phyloP scores from a whole-genome alignment of 2,888 invertebrate species.

The Leucoma salicis region DNA sequence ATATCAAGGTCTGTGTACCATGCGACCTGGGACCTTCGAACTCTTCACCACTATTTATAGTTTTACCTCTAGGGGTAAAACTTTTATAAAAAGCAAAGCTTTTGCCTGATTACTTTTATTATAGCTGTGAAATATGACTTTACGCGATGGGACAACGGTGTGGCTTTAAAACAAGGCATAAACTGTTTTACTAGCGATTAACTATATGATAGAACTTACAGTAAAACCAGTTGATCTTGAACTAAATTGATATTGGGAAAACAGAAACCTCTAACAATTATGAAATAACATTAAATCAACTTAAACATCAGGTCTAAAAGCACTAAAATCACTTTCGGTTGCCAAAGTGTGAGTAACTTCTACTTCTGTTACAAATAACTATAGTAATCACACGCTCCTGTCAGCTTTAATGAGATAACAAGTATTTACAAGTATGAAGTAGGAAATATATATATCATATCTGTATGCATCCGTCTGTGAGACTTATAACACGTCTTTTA shows the following conservation, averaged over 20 bases:
- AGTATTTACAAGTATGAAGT: constrained; percentile 15
- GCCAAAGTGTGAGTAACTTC: constrained; percentile 11
- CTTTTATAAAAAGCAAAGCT: no score
- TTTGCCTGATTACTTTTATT: no score
- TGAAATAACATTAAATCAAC: constrained; percentile 24
- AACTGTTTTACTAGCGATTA: background rate
- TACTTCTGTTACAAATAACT: constrained; percentile 10
- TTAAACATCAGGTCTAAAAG: constrained; percentile 1
- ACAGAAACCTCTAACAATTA: constrained; percentile 13
- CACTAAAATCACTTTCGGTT: constrained; percentile 17
- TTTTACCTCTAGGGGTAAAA: no score
- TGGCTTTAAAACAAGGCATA: no score
- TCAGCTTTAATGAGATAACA: constrained; percentile 19
- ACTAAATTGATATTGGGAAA: constrained; percentile 14
- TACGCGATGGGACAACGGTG: no score
- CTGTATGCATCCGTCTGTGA: constrained; percentile 21
- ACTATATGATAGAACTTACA: no score
- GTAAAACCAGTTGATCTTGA: constrained; percentile 15
- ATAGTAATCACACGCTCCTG: constrained; percentile 20
- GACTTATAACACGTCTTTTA: constrained; percentile 24
- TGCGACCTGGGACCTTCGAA: no score
- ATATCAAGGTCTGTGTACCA: no score
- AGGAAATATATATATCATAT: constrained; percentile 34
- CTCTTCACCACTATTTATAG: no score
- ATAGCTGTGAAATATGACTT: no score